Evolutionary conservation across 2,113 vertebrate species (phyloP), one percentile per base, ranked within the genome.

Genomic region (Aix galericulata): DNA sequence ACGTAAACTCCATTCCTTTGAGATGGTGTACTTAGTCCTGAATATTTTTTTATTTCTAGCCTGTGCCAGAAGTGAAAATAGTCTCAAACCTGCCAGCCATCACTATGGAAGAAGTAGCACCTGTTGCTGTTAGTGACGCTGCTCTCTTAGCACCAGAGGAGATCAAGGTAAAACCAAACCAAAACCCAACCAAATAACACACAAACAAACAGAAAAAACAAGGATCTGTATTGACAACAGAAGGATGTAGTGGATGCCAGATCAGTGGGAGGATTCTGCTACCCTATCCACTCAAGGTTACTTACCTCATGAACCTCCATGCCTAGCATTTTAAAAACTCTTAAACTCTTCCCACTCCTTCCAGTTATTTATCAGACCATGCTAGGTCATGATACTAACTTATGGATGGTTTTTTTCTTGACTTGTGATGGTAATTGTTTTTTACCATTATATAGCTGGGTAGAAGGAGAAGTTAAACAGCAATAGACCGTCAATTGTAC

Each of bases 71-170:
- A 92, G 98, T 99, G 71, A 99, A 99, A 96, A 98, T 99, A 6
- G 98, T 99, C 34, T 99, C 99, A 0, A 99, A 99, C 89, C 94
- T 99, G 92, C 99, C 99, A 1, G 98, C 99, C 10, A 97, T 99
- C 77, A 97, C 97, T 60, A 98, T 99, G 98, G 99, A 99, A 96
- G 99, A 99, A 84, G 99, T 99, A 46, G 99, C 99, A 79, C 99
- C 99, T 8, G 98, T 99, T 95, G 98, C 98, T 13, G 97, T 97
- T 42, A 99, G 99, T 31, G 98, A 99, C 23, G 99, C 98, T 42
- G 98, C 98, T 8, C 98, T 99, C 58, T 95, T 99, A 17, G 99
- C 99, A 71, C 99, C 99, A 52, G 99, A 99, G 82, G 99, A 99
- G 96, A 88, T 99, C 82, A 99, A 99, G 98, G 99, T 99, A 64